Percentiles rank a stretch among this genome's conserved stretches.
Evolutionary conservation across 23 tunicate species (phyloP).

Genomic region (Clavelina lepadiformis): DNA sequence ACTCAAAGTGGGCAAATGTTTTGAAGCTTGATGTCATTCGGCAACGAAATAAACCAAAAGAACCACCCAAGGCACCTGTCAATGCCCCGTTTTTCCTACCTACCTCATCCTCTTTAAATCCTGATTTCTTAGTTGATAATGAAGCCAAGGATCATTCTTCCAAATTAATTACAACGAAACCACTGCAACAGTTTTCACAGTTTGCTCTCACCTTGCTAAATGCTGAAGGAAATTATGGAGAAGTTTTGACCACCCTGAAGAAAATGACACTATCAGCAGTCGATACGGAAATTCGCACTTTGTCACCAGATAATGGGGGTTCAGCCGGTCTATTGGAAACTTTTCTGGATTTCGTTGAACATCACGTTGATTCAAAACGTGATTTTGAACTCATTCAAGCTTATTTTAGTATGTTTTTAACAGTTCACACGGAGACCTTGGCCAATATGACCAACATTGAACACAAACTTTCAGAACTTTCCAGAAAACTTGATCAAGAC

Average conservation of each 20-base stretch:
- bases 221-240: neutral
- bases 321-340: conserved; percentile 37
- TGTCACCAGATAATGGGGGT: conserved; percentile 64
- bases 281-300: conserved; percentile 63
- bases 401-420: conserved; percentile 53
- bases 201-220: conserved; percentile 22
- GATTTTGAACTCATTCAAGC: conserved; percentile 85
- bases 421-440: conserved; percentile 43
- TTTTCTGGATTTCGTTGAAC: conserved; percentile 49
- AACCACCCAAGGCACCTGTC: conserved; percentile 66
- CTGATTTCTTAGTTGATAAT: conserved; percentile 10
- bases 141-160: conserved; percentile 22
- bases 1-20: conserved; percentile 83
- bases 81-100: conserved; percentile 94
- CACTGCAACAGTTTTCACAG: conserved; percentile 20
- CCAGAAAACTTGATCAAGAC: conserved; percentile 22
- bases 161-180: conserved; percentile 2
- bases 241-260: conserved; percentile 38
- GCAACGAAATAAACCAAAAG: conserved; percentile 79
- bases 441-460: conserved; percentile 6
- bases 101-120: conserved; percentile 36
- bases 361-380: conserved; percentile 29
- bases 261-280: conserved; percentile 57
- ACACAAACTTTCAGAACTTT: conserved; percentile 12
- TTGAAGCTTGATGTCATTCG: conserved; percentile 59